phyloP scores from a whole-genome alignment of 2,888 invertebrate genomes.

The Platycheirus rosarum region DNA sequence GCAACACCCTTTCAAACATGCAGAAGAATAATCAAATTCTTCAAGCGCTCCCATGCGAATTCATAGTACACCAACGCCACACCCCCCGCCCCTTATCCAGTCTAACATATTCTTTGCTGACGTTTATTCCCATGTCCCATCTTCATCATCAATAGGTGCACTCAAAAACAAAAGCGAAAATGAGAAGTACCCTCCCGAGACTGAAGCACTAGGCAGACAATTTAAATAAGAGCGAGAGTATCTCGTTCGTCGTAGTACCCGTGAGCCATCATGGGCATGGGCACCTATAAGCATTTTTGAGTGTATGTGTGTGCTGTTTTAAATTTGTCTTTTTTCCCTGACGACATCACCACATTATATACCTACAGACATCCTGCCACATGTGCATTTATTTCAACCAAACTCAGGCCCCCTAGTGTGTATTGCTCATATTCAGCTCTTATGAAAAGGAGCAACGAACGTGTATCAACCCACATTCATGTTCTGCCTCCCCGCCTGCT shows the following conservation, averaged over 20 bases:
- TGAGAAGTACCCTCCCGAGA: conserved; percentile 50
- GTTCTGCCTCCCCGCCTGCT: neutral
- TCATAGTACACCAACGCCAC: neutral
- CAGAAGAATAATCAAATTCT: conserved; percentile 47
- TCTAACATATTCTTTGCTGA: conserved; percentile 14
- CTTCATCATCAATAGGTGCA: conserved; percentile 51
- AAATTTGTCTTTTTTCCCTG: neutral
- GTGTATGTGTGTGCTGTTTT: conserved; percentile 26
- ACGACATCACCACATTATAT: conserved; percentile 62
- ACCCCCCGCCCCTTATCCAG: neutral
- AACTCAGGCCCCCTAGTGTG: neutral
- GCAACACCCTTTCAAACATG: conserved; percentile 44
- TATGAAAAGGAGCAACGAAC: conserved; percentile 32
- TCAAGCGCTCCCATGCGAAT: conserved; percentile 18
- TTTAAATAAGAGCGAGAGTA: conserved; percentile 37
- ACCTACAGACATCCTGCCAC: conserved; percentile 41
- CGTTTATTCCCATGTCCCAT: conserved; percentile 40
- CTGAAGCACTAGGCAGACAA: conserved; percentile 37
- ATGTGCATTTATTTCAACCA: conserved; percentile 50
- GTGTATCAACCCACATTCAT: conserved; percentile 1
- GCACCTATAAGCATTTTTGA: neutral
- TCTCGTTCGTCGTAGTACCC: too few species aligned
- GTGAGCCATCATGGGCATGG: too few species aligned
- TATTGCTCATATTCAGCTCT: conserved; percentile 52
- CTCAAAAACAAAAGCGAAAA: conserved; percentile 62